A percentile compares a stretch with the other conserved stretches of the same genome.
phyloP scores from a whole-genome alignment of 2,888 invertebrate species.

The Leptinotarsa haldemani region DNA sequence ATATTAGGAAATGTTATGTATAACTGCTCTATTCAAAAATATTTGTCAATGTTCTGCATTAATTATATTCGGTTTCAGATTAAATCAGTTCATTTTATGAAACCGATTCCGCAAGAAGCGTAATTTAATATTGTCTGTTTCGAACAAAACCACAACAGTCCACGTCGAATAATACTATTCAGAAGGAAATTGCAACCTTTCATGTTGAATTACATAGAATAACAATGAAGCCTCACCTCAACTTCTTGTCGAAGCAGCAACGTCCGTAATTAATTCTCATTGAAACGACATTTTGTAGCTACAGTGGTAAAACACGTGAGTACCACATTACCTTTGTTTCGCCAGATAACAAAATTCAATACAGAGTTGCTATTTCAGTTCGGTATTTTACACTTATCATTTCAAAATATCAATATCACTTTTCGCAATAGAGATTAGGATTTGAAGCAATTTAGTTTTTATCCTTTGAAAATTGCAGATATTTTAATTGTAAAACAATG shows the following conservation, averaged over 20 bases:
- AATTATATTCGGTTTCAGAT: not conserved
- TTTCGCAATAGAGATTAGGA: too few species aligned
- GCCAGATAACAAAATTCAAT: not conserved
- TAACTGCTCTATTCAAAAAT: not conserved
- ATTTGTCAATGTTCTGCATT: not conserved
- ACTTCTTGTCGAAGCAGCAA: constrained; percentile 18
- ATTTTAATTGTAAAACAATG: too few species aligned
- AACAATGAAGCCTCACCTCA: constrained; percentile 13
- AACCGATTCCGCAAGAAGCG: constrained; percentile 5
- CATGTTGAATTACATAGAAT: constrained; percentile 12
- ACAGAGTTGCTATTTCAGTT: too few species aligned
- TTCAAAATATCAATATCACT: too few species aligned
- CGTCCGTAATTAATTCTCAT: constrained; percentile 8
- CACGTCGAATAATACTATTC: constrained; percentile 3
- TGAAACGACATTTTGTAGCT: constrained; percentile 2
- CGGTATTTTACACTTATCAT: too few species aligned
- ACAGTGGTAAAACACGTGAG: constrained; percentile 12
- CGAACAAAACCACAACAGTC: not conserved
- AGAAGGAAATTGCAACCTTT: constrained; percentile 10
- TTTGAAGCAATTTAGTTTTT: too few species aligned
- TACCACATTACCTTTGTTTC: not conserved
- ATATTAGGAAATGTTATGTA: too few species aligned
- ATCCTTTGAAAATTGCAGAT: too few species aligned
- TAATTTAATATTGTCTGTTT: constrained; percentile 14
- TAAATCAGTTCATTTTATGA: not conserved